phyloP scores from a whole-genome alignment of 2,113 vertebrate genomes.

The Heliornis fulica region DNA sequence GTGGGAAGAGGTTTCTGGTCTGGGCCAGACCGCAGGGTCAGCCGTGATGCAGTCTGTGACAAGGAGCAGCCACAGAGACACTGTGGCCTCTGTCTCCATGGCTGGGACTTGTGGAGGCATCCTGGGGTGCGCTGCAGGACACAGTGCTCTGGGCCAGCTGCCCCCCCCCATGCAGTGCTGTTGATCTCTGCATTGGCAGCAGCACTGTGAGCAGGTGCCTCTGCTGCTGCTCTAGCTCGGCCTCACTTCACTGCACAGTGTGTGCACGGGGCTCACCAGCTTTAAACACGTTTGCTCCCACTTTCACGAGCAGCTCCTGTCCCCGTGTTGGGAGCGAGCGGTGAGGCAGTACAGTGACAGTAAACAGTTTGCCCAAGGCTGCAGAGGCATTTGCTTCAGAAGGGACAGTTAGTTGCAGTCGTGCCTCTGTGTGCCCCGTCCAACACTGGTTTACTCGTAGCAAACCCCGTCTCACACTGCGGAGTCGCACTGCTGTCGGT shows the following conservation, averaged over 20 bases:
- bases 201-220: too few relatives aligned
- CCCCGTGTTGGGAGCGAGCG: not conserved
- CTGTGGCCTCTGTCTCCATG: not conserved
- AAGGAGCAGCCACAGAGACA: not conserved
- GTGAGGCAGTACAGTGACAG: not conserved
- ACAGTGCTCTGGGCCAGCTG: not conserved
- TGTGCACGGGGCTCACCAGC: rapidly evolving
- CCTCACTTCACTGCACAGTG: not conserved
- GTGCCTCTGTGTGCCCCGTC: not conserved
- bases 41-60: not conserved
- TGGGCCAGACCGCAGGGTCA: not conserved
- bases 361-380: not conserved
- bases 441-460: too few relatives aligned
- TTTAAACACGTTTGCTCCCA: not conserved
- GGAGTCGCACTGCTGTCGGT: too few relatives aligned
- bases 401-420: not conserved
- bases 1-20: too few relatives aligned
- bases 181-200: rapidly evolving
- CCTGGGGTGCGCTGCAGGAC: not conserved
- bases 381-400: not conserved
- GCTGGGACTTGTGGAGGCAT: not conserved
- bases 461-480: too few relatives aligned
- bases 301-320: not conserved
- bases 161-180: rapidly evolving
- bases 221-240: not conserved